These are phyloP conservation scores for Novumbra hubbsi DNA, from an alignment of 2,797 vertebrate genomes.

Conservation along the genomic window DNA sequence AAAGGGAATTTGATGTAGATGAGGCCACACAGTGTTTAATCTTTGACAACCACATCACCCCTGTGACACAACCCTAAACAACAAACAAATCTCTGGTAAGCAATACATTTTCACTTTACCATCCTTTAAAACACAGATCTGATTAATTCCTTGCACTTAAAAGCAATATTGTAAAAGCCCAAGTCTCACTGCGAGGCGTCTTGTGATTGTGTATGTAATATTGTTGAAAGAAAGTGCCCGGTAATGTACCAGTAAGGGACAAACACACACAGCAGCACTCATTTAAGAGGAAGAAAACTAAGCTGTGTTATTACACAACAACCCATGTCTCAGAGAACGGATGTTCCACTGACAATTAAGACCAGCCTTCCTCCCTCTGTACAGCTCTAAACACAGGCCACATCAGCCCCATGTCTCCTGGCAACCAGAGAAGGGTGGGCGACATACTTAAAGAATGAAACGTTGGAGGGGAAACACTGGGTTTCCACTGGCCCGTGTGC, in stretches of 20 bases:
- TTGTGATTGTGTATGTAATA: background rate
- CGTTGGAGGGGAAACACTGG: constrained; percentile 18
- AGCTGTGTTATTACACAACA: background rate
- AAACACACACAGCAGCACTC: background rate
- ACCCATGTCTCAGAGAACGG: constrained; percentile 28
- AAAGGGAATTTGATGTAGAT: no score
- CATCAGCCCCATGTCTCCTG: constrained; percentile 35
- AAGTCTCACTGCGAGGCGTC: background rate
- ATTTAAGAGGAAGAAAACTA: background rate
- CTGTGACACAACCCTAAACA: no score
- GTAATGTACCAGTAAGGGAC: background rate
- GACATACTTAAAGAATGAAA: constrained; percentile 48
- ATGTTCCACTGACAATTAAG: constrained; percentile 62
- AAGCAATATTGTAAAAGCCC: background rate
- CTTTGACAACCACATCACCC: no score
- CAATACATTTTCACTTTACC: no score
- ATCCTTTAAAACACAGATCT: no score
- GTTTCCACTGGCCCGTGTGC: constrained; percentile 14
- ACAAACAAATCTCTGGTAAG: no score
- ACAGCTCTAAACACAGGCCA: constrained; percentile 50
- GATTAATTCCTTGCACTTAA: no score
- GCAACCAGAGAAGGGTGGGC: constrained; percentile 51
- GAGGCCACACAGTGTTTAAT: no score
- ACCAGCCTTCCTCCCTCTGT: constrained; percentile 31
- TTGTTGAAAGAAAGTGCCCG: background rate